Conservation (phyloP, 2,888 invertebrate genomes). For the Cepaea hortensis region DNA sequence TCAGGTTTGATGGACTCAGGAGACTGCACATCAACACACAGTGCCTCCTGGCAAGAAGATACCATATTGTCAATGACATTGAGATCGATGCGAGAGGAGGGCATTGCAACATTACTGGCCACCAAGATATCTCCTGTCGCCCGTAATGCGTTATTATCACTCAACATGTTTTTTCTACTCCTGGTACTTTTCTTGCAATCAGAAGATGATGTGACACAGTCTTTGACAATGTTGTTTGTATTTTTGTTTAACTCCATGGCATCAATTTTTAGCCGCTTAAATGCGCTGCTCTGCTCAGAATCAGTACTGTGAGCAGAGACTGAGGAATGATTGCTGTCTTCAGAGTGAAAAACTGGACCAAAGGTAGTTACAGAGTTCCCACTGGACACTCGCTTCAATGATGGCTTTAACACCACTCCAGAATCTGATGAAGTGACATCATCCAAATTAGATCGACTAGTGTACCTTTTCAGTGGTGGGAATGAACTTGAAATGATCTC, state of each 20-base stretch:
- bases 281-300: constrained; percentile 63
- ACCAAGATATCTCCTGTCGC: constrained; percentile 5
- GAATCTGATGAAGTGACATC: constrained; percentile 46
- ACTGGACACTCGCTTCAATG: constrained; percentile 46
- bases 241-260: constrained; percentile 40
- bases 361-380: constrained; percentile 35
- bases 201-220: constrained; percentile 44
- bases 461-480: constrained; percentile 32
- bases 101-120: not conserved
- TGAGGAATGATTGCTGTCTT: constrained; percentile 71
- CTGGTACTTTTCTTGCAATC: constrained; percentile 40
- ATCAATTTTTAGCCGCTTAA: constrained; percentile 53
- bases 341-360: constrained; percentile 55
- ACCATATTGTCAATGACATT: constrained; percentile 48
- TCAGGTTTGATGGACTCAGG: not conserved
- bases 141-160: constrained; percentile 1
- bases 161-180: constrained; percentile 26
- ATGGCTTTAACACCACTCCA: constrained; percentile 43
- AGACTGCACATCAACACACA: constrained; percentile 15
- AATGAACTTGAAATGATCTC: constrained; percentile 40
- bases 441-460: constrained; percentile 43
- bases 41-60: constrained; percentile 35
- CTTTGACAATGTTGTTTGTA: constrained; percentile 42
- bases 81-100: constrained; percentile 26
- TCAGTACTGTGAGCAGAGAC: constrained; percentile 65